Evolutionary conservation across 2,797 vertebrate genomes (phyloP).

Genomic region (Channa striata): DNA sequence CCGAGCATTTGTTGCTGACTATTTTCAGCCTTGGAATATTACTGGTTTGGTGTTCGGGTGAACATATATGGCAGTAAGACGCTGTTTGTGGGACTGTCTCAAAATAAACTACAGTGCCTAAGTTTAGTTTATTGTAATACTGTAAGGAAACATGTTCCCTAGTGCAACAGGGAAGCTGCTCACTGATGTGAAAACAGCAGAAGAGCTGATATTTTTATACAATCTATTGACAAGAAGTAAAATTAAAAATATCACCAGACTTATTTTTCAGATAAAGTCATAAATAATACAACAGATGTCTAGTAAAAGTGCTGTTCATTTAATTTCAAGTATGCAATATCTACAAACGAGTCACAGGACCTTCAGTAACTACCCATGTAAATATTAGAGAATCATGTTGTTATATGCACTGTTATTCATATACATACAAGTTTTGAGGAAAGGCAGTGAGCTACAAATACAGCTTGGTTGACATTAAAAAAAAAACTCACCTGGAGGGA

Average conservation of each 20-base stretch:
- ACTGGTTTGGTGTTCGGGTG: not conserved
- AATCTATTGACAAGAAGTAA: constrained; percentile 1
- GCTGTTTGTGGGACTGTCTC: not conserved
- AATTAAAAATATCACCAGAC: not conserved
- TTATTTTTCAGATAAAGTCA: not conserved
- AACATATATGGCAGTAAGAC: not conserved
- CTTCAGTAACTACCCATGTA: not conserved
- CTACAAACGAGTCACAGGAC: constrained; percentile 19
- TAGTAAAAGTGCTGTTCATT: not conserved
- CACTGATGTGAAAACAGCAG: not conserved
- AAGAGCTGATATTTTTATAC: too few species aligned
- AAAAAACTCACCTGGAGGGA: not conserved
- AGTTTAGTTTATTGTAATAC: too few species aligned
- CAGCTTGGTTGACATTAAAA: not conserved
- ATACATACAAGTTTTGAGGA: not conserved
- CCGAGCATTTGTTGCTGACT: not conserved
- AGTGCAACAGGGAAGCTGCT: not conserved
- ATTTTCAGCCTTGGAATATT: not conserved
- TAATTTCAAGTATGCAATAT: constrained; percentile 3
- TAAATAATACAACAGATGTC: constrained; percentile 8
- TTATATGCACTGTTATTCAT: not conserved
- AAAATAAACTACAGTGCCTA: constrained; percentile 3
- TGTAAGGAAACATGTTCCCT: not conserved
- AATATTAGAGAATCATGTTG: not conserved
- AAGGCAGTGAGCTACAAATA: not conserved